A percentile compares a stretch with the other conserved stretches of the same genome.
Conservation (phyloP, 2,888 invertebrate species). For the Drosophila bunnanda region DNA sequence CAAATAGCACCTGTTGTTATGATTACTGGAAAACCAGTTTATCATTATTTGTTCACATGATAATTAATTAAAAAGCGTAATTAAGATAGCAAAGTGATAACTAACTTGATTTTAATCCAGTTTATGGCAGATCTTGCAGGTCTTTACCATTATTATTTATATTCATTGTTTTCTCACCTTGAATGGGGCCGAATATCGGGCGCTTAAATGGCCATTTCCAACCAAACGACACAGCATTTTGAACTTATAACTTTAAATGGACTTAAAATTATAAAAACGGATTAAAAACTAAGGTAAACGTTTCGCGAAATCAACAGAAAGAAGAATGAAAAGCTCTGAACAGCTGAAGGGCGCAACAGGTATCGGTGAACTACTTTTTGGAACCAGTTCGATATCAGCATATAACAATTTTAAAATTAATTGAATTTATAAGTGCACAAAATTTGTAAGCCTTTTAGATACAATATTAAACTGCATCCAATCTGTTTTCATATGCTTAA, state of each 20-base stretch:
- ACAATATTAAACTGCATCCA: no score
- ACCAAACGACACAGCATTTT: constrained; percentile 64
- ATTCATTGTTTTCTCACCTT: constrained; percentile 53
- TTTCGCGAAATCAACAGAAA: constrained; percentile 20
- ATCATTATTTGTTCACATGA: constrained; percentile 16
- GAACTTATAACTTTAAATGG: constrained; percentile 18
- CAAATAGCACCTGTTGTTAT: constrained; percentile 24
- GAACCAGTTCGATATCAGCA: constrained; percentile 4
- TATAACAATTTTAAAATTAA: not conserved
- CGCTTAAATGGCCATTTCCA: constrained; percentile 39
- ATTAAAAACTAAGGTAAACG: constrained; percentile 27
- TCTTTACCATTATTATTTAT: not conserved
- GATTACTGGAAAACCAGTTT: constrained; percentile 11
- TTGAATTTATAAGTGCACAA: not conserved
- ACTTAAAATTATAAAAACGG: constrained; percentile 18
- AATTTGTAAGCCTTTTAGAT: no score
- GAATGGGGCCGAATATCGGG: constrained; percentile 50
- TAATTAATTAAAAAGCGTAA: constrained; percentile 1
- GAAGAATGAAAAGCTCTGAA: constrained; percentile 6
- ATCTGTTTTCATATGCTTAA: no score
- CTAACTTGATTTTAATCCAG: not conserved
- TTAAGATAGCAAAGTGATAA: constrained; percentile 10
- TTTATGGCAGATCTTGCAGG: not conserved
- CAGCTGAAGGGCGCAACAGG: constrained; percentile 38
- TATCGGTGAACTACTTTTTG: not conserved